Conservation (phyloP, 1,140 invertebrate species). For the Drosophila truncata region DNA sequence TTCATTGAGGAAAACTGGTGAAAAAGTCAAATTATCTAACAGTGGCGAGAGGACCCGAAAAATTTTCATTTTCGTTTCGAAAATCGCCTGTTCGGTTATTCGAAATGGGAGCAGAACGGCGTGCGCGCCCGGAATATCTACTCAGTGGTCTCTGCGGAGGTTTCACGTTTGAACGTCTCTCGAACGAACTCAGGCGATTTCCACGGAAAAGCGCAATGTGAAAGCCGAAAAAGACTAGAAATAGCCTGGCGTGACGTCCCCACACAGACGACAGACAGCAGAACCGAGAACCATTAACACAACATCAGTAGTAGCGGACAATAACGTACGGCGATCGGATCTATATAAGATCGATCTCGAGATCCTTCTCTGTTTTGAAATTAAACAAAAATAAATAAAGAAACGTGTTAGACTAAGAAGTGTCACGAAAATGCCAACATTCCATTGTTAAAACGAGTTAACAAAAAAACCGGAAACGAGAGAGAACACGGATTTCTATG, state of each 20-base stretch:
- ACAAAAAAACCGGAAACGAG: slow-evolving; percentile 5
- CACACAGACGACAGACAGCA: slow-evolving; percentile 68
- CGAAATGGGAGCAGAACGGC: slow-evolving; percentile 54
- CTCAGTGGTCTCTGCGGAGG: slow-evolving; percentile 85
- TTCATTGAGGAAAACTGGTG: slow-evolving; percentile 81
- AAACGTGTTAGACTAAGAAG: slow-evolving; percentile 33
- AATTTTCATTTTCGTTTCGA: slow-evolving; percentile 48
- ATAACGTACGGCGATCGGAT: slow-evolving; percentile 59
- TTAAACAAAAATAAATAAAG: not conserved
- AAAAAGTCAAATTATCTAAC: slow-evolving; percentile 81
- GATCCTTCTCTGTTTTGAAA: slow-evolving; percentile 18
- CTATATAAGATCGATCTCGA: slow-evolving; percentile 39
- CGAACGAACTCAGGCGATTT: slow-evolving; percentile 59
- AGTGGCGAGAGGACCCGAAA: slow-evolving; percentile 39
- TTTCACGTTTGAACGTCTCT: slow-evolving; percentile 85
- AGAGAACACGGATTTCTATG: slow-evolving; percentile 30
- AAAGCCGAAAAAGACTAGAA: slow-evolving; percentile 82
- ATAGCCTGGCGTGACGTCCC: slow-evolving; percentile 81
- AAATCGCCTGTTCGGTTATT: slow-evolving; percentile 37
- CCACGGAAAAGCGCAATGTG: slow-evolving; percentile 82
- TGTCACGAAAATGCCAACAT: slow-evolving; percentile 43
- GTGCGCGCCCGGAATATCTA: slow-evolving; percentile 59
- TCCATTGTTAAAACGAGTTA: slow-evolving; percentile 27
- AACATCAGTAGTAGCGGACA: slow-evolving; percentile 61
- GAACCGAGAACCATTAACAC: slow-evolving; percentile 59